Base-by-base conservation (phyloP, 2,113 vertebrate genomes). In the Brachyhypopomus occidentalis region DNA sequence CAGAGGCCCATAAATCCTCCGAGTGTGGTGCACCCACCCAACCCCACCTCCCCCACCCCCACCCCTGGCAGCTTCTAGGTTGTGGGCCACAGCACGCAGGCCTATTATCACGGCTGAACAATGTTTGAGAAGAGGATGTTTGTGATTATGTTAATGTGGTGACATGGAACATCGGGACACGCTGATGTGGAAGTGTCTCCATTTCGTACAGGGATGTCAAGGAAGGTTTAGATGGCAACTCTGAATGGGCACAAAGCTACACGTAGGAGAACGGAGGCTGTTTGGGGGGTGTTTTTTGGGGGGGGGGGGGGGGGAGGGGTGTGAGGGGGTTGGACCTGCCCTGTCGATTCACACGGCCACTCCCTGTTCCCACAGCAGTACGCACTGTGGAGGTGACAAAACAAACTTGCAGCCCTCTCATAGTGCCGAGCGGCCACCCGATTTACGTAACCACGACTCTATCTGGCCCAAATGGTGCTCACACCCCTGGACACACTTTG, bases 331-430 rank as follows among this genome's bases (percentile, higher is more conserved):
- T 30, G 30, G 30, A 17, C 27, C 58, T 74, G 75, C 34, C 58
- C 67, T 69, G 78, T 7, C 56, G 78, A 73, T 80, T 86, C 80
- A 78, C 83, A 77, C 85, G 74, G 73, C 45, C 16, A 55, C 3
- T 22, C 34, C 27, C 60, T 25, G 22, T 74, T 81, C 79, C 41
- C 79, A 52, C 58, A 79, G 64, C 59, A 82, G 69, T 60, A 77
- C 63, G 74, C 74, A 67, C 77, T 59, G 12, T 27, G 5, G 63
- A 84, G 85, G 82, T 84, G 82, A 86, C 66, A 86, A 84, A 84
- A 78, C 71, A 48, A 73, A 76, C 82, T 64, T 71, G 75, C 78
- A 45, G 34, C n/a, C 63, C 38, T 69, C 30, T 75, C 62, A n/a
- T 25, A 41, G 19, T 20, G 58, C 11, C 12, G 48, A 48, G 30